A percentile compares a stretch with the other conserved stretches of the same genome.
Conservation (phyloP, 2,797 vertebrate species). For the Tauraco hartlaubi region DNA sequence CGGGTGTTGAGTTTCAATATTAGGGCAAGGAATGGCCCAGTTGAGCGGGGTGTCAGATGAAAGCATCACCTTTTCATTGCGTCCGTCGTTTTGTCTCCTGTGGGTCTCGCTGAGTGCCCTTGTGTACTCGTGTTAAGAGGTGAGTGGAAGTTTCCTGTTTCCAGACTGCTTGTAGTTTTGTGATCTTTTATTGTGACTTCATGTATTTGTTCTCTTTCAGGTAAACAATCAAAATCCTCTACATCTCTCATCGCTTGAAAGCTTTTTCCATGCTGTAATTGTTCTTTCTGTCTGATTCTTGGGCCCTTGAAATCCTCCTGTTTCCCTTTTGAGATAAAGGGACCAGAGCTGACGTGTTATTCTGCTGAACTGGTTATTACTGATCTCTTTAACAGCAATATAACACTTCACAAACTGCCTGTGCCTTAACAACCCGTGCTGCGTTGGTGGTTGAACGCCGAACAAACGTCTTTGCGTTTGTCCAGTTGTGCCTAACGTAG, state of each 20-base stretch:
- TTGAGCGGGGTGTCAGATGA: neutral
- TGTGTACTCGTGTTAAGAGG: neutral
- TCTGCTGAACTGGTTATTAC: neutral
- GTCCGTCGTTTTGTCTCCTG: neutral
- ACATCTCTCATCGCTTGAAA: neutral
- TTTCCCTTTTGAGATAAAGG: neutral
- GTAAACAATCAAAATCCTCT: neutral
- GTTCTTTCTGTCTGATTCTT: neutral
- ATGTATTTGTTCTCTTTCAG: neutral
- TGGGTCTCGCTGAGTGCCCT: neutral
- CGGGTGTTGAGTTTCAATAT: neutral
- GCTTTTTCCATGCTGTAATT: neutral
- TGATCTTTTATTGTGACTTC: neutral
- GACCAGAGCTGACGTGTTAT: neutral
- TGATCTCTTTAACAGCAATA: neutral
- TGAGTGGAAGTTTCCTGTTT: neutral
- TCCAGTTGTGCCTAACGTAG: fast-evolving
- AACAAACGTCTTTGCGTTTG: neutral
- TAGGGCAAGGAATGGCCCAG: neutral
- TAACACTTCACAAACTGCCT: neutral
- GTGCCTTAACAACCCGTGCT: fast-evolving
- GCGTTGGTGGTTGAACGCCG: fast-evolving
- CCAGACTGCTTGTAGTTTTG: neutral
- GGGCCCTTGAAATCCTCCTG: neutral
- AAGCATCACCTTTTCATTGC: neutral